phyloP scores from a whole-genome alignment of 2,888 invertebrate species.

The Himalopsyche kuldschensis region DNA sequence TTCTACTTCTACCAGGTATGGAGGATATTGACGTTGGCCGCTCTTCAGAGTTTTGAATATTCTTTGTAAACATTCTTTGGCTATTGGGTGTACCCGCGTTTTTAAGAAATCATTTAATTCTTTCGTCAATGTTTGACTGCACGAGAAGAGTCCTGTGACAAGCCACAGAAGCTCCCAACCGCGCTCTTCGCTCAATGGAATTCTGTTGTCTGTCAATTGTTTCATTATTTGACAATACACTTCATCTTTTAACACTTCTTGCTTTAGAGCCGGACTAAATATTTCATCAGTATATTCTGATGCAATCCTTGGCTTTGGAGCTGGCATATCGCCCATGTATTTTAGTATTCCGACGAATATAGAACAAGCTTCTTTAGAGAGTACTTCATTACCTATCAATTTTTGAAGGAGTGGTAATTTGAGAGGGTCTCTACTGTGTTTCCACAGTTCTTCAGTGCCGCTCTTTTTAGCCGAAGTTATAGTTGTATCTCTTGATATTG shows the following conservation, averaged over 20 bases:
- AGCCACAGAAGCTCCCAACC: slow-evolving; percentile 97
- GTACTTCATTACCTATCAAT: slow-evolving; percentile 68
- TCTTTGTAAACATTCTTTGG: slow-evolving; percentile 79
- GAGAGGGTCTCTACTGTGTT: slow-evolving; percentile 78
- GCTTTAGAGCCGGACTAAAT: slow-evolving; percentile 74
- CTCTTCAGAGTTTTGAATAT: slow-evolving; percentile 76
- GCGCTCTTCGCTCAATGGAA: slow-evolving; percentile 81
- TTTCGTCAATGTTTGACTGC: slow-evolving; percentile 73
- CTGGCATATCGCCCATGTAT: slow-evolving; percentile 91
- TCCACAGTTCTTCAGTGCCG: slow-evolving; percentile 77
- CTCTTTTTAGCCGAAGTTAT: slow-evolving; percentile 67
- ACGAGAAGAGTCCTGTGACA: slow-evolving; percentile 81
- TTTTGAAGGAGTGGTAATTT: slow-evolving; percentile 81
- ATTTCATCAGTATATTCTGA: slow-evolving; percentile 89
- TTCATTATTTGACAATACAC: slow-evolving; percentile 93
- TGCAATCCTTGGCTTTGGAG: slow-evolving; percentile 70
- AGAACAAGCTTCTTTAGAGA: slow-evolving; percentile 72
- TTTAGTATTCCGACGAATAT: slow-evolving; percentile 74
- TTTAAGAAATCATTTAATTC: slow-evolving; percentile 77
- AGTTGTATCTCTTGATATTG: slow-evolving; percentile 64
- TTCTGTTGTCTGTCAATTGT: slow-evolving; percentile 86
- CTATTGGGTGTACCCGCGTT: slow-evolving; percentile 72
- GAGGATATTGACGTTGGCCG: slow-evolving; percentile 78
- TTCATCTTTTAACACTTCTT: slow-evolving; percentile 82
- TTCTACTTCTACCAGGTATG: slow-evolving; percentile 92